Conservation (phyloP, 2,113 vertebrate species). For the Bos indicus region DNA sequence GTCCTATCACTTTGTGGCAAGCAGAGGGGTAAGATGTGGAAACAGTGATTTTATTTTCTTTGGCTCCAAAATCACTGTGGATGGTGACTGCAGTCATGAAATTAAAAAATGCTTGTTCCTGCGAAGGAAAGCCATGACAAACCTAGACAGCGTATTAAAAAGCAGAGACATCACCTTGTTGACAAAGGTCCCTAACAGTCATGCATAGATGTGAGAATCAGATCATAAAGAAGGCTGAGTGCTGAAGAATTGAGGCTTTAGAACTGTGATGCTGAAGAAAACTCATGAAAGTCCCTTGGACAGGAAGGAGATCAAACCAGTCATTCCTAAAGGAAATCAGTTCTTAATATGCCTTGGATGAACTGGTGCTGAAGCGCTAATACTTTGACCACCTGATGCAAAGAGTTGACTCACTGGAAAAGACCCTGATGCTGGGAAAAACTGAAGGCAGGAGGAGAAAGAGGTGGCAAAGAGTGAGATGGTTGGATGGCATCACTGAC, state of each 20-base stretch:
- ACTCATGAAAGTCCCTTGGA: not conserved
- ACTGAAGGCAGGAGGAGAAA: not conserved
- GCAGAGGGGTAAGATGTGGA: not conserved
- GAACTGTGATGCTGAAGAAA: not conserved
- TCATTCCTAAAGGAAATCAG: not conserved
- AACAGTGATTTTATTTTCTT: not conserved
- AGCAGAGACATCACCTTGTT: not conserved
- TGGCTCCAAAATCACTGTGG: not conserved
- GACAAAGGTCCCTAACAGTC: not conserved
- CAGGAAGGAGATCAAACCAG: not conserved
- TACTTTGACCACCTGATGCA: not conserved
- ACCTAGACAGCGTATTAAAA: fast-evolving
- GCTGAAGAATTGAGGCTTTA: not conserved
- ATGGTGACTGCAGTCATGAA: not conserved
- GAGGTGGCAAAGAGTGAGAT: not conserved
- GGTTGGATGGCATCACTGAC: not conserved
- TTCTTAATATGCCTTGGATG: not conserved
- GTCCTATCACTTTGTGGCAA: not conserved
- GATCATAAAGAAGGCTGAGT: not conserved
- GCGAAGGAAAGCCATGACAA: not conserved
- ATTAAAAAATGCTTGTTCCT: not conserved
- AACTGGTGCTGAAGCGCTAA: not conserved
- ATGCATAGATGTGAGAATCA: not conserved
- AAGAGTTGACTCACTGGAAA: not conserved
- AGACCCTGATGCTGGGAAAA: not conserved